These are phyloP conservation scores for Limanda limanda DNA, from an alignment of 2,113 vertebrate genomes.

Conservation along the genomic window DNA sequence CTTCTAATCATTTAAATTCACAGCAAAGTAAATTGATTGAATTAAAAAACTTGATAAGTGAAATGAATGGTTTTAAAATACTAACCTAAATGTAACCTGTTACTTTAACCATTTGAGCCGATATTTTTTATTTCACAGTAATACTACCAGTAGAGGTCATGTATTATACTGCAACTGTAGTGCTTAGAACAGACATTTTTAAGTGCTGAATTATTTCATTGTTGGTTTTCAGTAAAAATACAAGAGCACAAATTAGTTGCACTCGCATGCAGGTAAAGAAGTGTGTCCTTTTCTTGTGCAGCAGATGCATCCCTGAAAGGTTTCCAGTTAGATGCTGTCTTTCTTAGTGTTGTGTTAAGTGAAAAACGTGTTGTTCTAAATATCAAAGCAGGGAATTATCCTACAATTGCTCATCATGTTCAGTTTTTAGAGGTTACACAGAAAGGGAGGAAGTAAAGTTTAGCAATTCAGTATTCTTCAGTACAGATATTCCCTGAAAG, in stretches of 20 bases:
- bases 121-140: too few relatives aligned
- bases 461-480: too few relatives aligned
- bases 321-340: background rate
- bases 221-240: background rate
- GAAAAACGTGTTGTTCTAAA: background rate
- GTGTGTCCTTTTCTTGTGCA: background rate
- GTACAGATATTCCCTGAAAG: too few relatives aligned
- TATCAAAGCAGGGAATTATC: background rate
- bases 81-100: too few relatives aligned
- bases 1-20: background rate
- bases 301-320: background rate
- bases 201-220: background rate
- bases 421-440: background rate
- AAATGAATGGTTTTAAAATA: background rate
- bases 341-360: background rate
- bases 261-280: background rate
- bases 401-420: background rate
- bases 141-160: background rate
- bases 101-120: too few relatives aligned
- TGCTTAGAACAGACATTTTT: too few relatives aligned
- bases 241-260: background rate
- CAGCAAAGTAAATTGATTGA: background rate
- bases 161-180: too few relatives aligned
- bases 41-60: background rate
- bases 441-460: too few relatives aligned